Base-by-base conservation (phyloP, 2,113 vertebrate species). In the Tenebrosternarchus preto region DNA sequence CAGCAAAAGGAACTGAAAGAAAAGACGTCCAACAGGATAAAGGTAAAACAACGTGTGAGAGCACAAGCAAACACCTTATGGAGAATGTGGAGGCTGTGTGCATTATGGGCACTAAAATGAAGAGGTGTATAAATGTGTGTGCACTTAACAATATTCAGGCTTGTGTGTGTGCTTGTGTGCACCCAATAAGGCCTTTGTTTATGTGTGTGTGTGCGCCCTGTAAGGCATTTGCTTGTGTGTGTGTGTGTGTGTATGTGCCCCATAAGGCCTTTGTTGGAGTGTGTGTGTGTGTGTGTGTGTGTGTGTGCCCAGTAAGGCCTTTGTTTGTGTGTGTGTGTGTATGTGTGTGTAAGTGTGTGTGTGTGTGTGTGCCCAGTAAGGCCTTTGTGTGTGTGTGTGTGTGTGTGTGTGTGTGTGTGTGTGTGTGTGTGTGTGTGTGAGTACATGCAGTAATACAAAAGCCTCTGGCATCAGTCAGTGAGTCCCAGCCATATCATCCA, bases 401-500 rank as follows among this genome's bases (percentile, higher is more conserved):
- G 0, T 31, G n/a, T 39, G 76, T 57, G 76, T 57, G 22, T 53
- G 29, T 78, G 76, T 78, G 27, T 60, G 22, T 74, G 60, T 56
- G 25, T 46, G 9, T 46, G 16, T 67, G 9, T 80, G 15, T 19
- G 17, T 31, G 66, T 59, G 20, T 55, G 36, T 73, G 76, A 25
- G 60, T 56, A 80, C 29, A 60, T 36, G 33, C 74, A 83, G 66
- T 79, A 81, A 86, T 67, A 70, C 73, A 73, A 76, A 76, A 39
- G 76, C 74, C 76, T 67, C 53, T 25, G 68, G 78, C 81, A 83
- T 80, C 85, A 72, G 8, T 50, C 63, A 22, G 63, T 60, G 79
- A 27, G 25, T 33, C 82, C 71, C n/a, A 80, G 36, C 66, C 84
- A 36, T 78, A 83, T 83, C 77, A 87, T 85, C 81, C 33, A 82